A percentile compares a stretch with the other conserved stretches of the same genome.
These are phyloP conservation scores for Hesperophylax magnus DNA, from an alignment of 1,140 invertebrate genomes.

Conservation along the genomic window DNA sequence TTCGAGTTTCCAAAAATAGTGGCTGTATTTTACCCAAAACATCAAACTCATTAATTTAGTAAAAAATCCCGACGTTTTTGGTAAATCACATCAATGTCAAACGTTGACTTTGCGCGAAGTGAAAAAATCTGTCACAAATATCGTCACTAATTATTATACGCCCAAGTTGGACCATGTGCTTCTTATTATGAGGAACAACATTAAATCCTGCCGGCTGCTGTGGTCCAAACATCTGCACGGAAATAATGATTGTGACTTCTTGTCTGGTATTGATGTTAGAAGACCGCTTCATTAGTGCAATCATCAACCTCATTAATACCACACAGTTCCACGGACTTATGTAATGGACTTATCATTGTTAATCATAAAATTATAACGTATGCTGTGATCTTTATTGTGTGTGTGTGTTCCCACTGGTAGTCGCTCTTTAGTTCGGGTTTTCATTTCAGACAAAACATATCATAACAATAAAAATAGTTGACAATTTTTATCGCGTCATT, in stretches of 20 bases:
- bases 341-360: not conserved
- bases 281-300: not conserved
- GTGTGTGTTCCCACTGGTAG: not conserved
- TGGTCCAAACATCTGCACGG: not conserved
- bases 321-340: not conserved
- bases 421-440: no score
- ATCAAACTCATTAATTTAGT: no score
- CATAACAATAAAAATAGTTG: no score
- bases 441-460: no score
- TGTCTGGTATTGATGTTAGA: not conserved
- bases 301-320: not conserved
- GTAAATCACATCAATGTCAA: not conserved
- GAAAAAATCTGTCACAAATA: slow-evolving; percentile 5
- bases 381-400: not conserved
- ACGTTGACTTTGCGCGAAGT: not conserved
- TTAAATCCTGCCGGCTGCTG: not conserved
- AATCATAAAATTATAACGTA: slow-evolving; percentile 4
- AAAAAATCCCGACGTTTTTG: no score
- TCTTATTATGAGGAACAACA: not conserved
- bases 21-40: no score
- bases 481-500: no score
- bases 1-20: no score
- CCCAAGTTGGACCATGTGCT: slow-evolving; percentile 24
- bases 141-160: slow-evolving; percentile 3
- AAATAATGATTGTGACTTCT: not conserved